phyloP scores from a whole-genome alignment of 2,888 invertebrate species.

The Blera fallax region DNA sequence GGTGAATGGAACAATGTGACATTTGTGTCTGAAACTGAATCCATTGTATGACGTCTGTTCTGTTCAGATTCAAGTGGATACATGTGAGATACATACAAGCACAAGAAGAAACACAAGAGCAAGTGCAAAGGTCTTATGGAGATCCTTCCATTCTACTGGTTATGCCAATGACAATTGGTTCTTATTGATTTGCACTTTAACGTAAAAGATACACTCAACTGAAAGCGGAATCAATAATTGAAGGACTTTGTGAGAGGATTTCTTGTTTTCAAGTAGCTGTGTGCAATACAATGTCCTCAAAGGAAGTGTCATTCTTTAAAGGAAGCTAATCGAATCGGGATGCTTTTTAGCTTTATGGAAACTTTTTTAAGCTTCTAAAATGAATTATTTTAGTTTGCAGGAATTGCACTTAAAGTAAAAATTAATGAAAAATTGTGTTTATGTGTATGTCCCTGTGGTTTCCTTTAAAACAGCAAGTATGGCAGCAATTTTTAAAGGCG shows the following conservation, averaged over 20 bases:
- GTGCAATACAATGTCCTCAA: slow-evolving; percentile 43
- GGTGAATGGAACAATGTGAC: slow-evolving; percentile 43
- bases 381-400: background rate
- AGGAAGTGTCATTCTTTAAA: slow-evolving; percentile 41
- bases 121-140: slow-evolving; percentile 33
- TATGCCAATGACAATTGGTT: slow-evolving; percentile 41
- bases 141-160: slow-evolving; percentile 5
- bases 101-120: background rate
- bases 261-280: slow-evolving; percentile 22
- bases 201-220: slow-evolving; percentile 40
- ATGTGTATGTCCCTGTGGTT: no score
- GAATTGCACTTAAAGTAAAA: no score
- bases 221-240: slow-evolving; percentile 38
- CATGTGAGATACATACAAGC: slow-evolving; percentile 17
- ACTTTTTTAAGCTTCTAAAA: background rate
- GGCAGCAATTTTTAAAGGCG: no score
- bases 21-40: slow-evolving; percentile 15
- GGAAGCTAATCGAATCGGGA: slow-evolving; percentile 29
- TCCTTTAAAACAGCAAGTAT: no score
- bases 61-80: background rate
- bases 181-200: slow-evolving; percentile 44
- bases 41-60: background rate
- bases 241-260: slow-evolving; percentile 36
- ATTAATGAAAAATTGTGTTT: no score
- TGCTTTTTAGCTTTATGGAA: slow-evolving; percentile 19